Percentiles rank a stretch among this genome's conserved stretches.
Conservation (phyloP, 2,888 invertebrate genomes). For the Zonitis immaculata region DNA sequence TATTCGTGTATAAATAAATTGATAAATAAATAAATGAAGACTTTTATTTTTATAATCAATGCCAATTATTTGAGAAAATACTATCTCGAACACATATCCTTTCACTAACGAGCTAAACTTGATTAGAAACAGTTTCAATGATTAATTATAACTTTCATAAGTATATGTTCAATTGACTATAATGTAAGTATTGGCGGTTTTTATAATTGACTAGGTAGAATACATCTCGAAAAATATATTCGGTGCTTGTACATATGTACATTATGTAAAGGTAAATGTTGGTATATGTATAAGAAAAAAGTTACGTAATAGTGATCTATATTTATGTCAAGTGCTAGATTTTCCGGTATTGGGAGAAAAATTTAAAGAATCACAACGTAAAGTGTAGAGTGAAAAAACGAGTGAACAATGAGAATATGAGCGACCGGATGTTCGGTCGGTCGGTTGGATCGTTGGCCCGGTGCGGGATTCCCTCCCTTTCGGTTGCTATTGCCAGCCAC, state of each 20-base stretch:
- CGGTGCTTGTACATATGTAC: too few species aligned
- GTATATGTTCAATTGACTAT: slow-evolving; percentile 15
- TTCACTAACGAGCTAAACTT: slow-evolving; percentile 30
- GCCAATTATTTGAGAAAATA: slow-evolving; percentile 31
- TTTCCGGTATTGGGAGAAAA: neutral
- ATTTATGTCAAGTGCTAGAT: neutral
- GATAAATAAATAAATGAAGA: too few species aligned
- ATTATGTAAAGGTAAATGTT: too few species aligned
- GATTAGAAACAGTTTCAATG: slow-evolving; percentile 32
- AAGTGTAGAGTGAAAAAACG: slow-evolving; percentile 1
- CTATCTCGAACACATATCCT: slow-evolving; percentile 29
- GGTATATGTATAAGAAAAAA: too few species aligned
- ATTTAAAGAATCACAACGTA: neutral
- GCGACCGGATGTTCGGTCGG: slow-evolving; percentile 43
- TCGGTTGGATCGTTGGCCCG: slow-evolving; percentile 39
- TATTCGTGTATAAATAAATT: slow-evolving; percentile 13
- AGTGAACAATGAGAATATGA: slow-evolving; percentile 36
- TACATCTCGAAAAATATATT: too few species aligned
- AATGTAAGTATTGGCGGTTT: too few species aligned
- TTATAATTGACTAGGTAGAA: too few species aligned
- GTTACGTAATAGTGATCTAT: neutral
- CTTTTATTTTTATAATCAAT: slow-evolving; percentile 22
- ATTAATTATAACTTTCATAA: slow-evolving; percentile 27
- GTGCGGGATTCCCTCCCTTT: slow-evolving; percentile 31
- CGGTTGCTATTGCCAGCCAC: slow-evolving; percentile 7